Base-by-base conservation (phyloP, 2,888 invertebrate genomes). In the Stenodera caucasica region DNA sequence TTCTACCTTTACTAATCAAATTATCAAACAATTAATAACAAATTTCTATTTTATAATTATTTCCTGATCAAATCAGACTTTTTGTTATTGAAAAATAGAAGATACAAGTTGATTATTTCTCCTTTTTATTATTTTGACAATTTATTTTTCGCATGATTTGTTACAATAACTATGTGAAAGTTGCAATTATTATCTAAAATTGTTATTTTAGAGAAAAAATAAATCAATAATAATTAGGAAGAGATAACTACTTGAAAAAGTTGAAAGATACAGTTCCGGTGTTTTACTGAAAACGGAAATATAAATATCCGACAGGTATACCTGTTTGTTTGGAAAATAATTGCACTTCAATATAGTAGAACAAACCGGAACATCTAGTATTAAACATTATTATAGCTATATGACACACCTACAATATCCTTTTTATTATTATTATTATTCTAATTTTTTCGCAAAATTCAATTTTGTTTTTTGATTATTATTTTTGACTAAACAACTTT, bases 281-380 rank as follows among this genome's bases (percentile, higher is more conserved):
- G 15, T 40, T 45, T 57, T 33, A 49, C 58, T 54, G 56, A 63
- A 59, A 56, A 45, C 59, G 63, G 63, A 63, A 53, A 57, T 63
- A 45, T 53, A 50, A 14, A 51, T 45, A 57, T 63, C 59, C 59
- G 59, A 56, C 63, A 63, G 63, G 55, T 62, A 57, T 53, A 54
- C 49, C 29, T 51, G 53, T 60, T 33, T 55, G 53, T 40, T 40
- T 15, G 9, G 45, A 51, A 33, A 55, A 55, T 58, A 61, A 61
- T 58, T 58, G 62, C 58, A 61, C 58, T 49, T 35, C 35, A 32
- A 30, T 18, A 49, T 50, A 37, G n/a, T 18, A 49, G 56, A 32
- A 50, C 33, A 35, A 23, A 29, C 49, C 29, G 45, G 45, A 45
- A 37, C 37, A 37, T 37, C 37, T 37, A 37, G n/a, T 26, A 26